Evolutionary conservation across 2,888 invertebrate genomes (phyloP).

Genomic region (Drosophila fulvimacula): DNA sequence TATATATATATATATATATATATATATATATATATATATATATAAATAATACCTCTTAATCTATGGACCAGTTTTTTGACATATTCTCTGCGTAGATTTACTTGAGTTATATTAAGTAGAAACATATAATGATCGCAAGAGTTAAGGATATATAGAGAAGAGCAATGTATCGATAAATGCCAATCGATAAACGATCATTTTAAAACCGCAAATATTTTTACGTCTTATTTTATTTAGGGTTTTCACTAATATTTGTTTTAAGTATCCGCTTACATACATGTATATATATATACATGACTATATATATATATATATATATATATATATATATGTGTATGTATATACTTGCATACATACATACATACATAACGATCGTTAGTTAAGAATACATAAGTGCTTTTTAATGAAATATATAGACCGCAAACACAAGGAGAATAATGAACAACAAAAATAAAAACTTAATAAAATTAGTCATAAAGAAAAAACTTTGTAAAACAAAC

Average conservation of each 20-base stretch:
- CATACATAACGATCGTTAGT: conserved; percentile 36
- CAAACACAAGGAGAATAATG: conserved; percentile 48
- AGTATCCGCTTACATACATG: background rate
- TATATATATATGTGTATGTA: conserved; percentile 22
- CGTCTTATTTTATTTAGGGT: background rate
- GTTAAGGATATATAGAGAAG: conserved; percentile 17
- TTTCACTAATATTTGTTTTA: background rate
- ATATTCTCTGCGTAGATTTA: conserved; percentile 52
- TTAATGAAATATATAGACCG: conserved; percentile 75
- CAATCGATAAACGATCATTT: conserved; percentile 9
- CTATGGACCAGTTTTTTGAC: conserved; percentile 71
- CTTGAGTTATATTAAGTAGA: conserved; percentile 59
- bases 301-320: conserved; percentile 14
- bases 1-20: conserved; percentile 10
- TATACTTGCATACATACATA: background rate
- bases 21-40: conserved; percentile 21
- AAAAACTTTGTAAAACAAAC: conserved; percentile 52
- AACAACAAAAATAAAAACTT: conserved; percentile 17
- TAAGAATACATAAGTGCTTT: conserved; percentile 75
- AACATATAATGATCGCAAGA: conserved; percentile 38
- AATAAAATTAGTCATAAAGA: conserved; percentile 37
- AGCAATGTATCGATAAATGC: conserved; percentile 25
- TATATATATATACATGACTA: conserved; percentile 10
- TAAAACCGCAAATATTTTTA: background rate
- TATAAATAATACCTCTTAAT: conserved; percentile 73